Percentiles rank a stretch among this genome's conserved stretches.
Conservation (phyloP, 2,888 invertebrate genomes). For the Anoplius nigerrimus region DNA sequence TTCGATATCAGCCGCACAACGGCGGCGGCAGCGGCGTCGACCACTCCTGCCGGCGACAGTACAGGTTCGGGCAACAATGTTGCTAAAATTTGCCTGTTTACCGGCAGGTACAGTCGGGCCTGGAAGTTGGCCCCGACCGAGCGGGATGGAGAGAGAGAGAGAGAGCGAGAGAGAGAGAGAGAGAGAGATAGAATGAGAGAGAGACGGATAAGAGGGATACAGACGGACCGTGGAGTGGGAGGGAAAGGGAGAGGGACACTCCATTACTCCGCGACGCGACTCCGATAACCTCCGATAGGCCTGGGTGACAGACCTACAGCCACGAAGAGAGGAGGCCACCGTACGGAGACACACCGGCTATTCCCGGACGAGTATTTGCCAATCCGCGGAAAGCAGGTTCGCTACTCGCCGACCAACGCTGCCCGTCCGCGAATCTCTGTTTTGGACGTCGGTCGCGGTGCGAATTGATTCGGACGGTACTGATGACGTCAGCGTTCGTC, state of each 20-base stretch:
- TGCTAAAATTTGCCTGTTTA: constrained; percentile 63
- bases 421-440: no score
- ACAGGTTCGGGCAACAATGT: constrained; percentile 65
- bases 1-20: constrained; percentile 40
- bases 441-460: no score
- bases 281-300: no score
- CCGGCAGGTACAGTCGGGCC: constrained; percentile 45
- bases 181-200: neutral
- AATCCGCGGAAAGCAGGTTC: neutral
- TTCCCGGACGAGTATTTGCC: neutral
- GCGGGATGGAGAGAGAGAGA: neutral
- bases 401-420: neutral
- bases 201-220: neutral
- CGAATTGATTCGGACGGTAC: neutral
- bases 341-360: constrained; percentile 1
- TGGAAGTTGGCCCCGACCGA: constrained; percentile 21
- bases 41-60: constrained; percentile 52
- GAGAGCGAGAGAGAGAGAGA: no score
- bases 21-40: neutral
- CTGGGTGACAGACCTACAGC: no score
- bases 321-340: no score
- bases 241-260: no score
- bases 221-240: no score
- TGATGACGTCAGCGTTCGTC: neutral
- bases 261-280: no score